Percentiles rank a stretch among this genome's conserved stretches.
Conservation (phyloP, 2,113 vertebrate species). For the Cygnus buccinator region DNA sequence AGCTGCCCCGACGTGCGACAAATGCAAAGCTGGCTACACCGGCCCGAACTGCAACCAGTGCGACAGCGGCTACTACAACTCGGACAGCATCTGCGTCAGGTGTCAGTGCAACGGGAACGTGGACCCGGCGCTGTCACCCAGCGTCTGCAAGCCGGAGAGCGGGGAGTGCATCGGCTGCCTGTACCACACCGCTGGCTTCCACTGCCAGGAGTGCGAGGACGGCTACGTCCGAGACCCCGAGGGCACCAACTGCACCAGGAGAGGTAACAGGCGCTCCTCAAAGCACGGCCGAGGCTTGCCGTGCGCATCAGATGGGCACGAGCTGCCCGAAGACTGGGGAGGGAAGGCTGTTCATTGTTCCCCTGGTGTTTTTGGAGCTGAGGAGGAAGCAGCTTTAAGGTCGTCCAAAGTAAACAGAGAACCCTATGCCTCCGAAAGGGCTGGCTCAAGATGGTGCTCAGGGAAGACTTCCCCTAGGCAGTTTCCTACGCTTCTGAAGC, state of each 20-base stretch:
- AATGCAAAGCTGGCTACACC: slow-evolving; percentile 80
- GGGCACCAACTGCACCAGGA: slow-evolving; percentile 84
- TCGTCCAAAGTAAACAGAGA: background rate
- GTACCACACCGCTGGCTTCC: slow-evolving; percentile 83
- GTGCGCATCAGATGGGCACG: background rate
- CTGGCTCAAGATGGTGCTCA: background rate
- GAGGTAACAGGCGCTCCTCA: slow-evolving; percentile 72
- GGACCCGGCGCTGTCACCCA: slow-evolving; percentile 72
- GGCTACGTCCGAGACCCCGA: slow-evolving; percentile 79
- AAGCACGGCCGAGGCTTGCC: rapidly evolving
- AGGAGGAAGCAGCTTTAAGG: background rate
- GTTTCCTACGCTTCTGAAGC: background rate
- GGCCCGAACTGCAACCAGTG: slow-evolving; percentile 85
- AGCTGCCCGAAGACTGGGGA: background rate
- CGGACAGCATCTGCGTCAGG: slow-evolving; percentile 79
- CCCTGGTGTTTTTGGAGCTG: background rate
- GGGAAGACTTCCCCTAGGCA: background rate
- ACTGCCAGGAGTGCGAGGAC: slow-evolving; percentile 84
- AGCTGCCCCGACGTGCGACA: slow-evolving; percentile 78
- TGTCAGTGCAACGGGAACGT: slow-evolving; percentile 90
- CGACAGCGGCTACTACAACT: slow-evolving; percentile 84
- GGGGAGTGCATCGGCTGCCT: slow-evolving; percentile 87
- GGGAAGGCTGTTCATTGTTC: background rate
- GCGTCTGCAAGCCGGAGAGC: slow-evolving; percentile 83
- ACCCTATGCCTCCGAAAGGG: background rate